Evolutionary conservation across 2,113 vertebrate species (phyloP).

Genomic region (Todiramphus chloris): DNA sequence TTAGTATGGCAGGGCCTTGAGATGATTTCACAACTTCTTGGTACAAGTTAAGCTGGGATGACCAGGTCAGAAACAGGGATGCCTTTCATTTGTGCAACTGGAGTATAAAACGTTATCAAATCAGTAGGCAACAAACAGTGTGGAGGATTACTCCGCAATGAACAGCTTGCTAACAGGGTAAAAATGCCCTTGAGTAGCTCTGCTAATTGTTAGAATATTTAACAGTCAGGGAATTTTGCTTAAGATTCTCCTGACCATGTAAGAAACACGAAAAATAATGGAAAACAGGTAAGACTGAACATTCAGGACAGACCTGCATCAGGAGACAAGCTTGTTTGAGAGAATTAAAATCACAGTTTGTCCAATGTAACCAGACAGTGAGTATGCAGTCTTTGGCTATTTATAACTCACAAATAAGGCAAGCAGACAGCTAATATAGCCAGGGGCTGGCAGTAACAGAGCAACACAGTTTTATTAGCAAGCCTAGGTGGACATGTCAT

Average conservation of each 20-base stretch:
- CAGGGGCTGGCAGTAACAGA: conserved; percentile 45
- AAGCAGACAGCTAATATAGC: conserved; percentile 57
- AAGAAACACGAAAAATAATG: background rate
- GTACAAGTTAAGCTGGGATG: background rate
- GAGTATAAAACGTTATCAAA: background rate
- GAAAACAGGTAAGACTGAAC: background rate
- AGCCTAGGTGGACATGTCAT: conserved; percentile 49
- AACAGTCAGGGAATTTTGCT: background rate
- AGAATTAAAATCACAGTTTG: conserved; percentile 40
- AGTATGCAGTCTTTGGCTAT: conserved; percentile 55
- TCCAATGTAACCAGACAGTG: conserved; percentile 43
- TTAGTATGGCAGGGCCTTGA: background rate
- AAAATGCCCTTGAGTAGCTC: background rate
- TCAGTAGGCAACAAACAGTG: accelerated
- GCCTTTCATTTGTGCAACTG: background rate
- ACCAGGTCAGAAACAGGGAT: background rate
- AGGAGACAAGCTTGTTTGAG: conserved; percentile 48
- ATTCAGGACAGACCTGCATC: background rate
- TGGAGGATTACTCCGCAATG: background rate
- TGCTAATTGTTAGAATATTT: background rate
- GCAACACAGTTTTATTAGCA: conserved; percentile 43
- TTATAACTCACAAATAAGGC: conserved; percentile 67
- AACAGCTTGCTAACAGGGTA: background rate
- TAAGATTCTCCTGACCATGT: background rate
- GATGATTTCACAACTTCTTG: background rate